Percentiles rank a stretch among this genome's conserved stretches.
These are phyloP conservation scores for Buathra laborator DNA, from an alignment of 2,888 invertebrate genomes.

Conservation along the genomic window DNA sequence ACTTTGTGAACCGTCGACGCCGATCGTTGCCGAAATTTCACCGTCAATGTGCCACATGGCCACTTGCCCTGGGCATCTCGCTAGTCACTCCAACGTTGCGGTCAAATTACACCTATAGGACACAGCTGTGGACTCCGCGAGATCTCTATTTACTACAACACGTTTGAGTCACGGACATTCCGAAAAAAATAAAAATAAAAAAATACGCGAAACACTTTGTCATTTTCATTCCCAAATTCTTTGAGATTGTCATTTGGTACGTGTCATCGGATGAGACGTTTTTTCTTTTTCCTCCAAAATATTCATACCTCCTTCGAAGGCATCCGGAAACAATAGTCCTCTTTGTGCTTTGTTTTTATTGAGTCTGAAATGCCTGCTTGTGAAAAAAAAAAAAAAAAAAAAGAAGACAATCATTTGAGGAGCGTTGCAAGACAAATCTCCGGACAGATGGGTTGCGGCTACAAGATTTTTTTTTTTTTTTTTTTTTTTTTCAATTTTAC, in stretches of 20 bases:
- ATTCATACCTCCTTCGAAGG: not conserved
- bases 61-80: conserved; percentile 52
- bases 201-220: not conserved
- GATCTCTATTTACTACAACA: not conserved
- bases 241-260: not conserved
- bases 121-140: conserved; percentile 31
- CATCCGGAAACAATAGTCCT: not conserved
- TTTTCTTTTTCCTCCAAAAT: not conserved
- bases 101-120: conserved; percentile 33
- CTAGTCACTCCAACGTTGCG: conserved; percentile 58
- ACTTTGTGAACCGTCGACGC: not conserved
- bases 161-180: not conserved
- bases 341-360: conserved; percentile 1
- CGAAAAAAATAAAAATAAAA: not conserved
- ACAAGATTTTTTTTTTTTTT: not conserved
- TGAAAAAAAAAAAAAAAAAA: not conserved
- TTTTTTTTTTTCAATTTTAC: not conserved
- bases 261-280: not conserved
- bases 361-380: not conserved
- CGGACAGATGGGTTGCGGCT: not conserved
- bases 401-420: not conserved
- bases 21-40: conserved; percentile 19
- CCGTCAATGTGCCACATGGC: conserved; percentile 73
- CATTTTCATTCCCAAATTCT: not conserved
- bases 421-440: too few species aligned